A percentile compares a stretch with the other conserved stretches of the same genome.
Evolutionary conservation across 2,888 invertebrate species (phyloP).

Genomic region (Ophioninae sp.): DNA sequence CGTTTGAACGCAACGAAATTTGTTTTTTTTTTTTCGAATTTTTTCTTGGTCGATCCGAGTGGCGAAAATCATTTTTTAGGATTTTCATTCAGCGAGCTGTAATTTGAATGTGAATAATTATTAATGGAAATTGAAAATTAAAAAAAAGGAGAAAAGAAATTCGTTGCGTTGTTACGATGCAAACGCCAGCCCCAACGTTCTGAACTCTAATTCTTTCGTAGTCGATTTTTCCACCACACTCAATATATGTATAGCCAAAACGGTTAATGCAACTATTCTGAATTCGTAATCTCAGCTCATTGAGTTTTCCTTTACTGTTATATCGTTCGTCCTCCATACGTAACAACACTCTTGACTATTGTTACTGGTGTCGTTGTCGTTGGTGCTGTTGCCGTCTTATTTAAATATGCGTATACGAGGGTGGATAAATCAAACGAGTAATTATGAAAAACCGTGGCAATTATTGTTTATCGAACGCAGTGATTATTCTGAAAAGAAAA

Average conservation of each 20-base stretch:
- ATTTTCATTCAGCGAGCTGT: too few relatives aligned
- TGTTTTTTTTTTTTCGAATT: too few relatives aligned
- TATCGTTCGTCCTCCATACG: constrained; percentile 7
- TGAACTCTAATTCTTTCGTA: constrained; percentile 32
- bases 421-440: constrained; percentile 15
- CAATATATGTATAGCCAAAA: constrained; percentile 77
- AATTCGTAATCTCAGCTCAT: constrained; percentile 28
- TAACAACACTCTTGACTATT: constrained; percentile 22
- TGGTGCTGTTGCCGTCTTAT: background rate
- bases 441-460: constrained; percentile 68
- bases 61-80: too few relatives aligned
- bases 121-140: too few relatives aligned
- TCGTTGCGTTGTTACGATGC: too few relatives aligned
- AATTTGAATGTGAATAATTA: too few relatives aligned
- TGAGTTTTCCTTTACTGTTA: constrained; percentile 64
- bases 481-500: constrained; percentile 69
- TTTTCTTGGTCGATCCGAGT: too few relatives aligned
- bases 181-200: background rate
- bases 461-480: constrained; percentile 73
- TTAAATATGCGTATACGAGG: constrained; percentile 25
- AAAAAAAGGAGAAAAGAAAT: too few relatives aligned
- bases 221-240: constrained; percentile 58
- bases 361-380: constrained; percentile 22
- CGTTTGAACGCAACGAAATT: too few relatives aligned
- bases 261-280: constrained; percentile 68